Base-by-base conservation (phyloP, 2,113 vertebrate species). In the Notothenia coriiceps region DNA sequence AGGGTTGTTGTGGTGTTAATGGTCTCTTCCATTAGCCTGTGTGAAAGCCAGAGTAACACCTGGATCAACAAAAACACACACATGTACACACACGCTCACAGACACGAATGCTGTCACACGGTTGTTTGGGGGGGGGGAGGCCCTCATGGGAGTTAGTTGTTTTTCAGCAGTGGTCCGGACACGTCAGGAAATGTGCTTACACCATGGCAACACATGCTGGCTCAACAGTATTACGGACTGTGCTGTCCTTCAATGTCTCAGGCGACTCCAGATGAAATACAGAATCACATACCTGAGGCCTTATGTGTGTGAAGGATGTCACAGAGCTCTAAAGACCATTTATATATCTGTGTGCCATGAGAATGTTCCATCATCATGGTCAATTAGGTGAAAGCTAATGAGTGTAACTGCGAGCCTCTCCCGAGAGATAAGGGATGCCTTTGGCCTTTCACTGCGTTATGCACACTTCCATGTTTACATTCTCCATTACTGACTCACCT, bases 141-240 rank as follows among this genome's bases (percentile, higher is more conserved):
- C 47, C 63, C 92, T 85, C 89, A 74, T 77, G 89, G 91, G 92
- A 89, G 71, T 72, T 62, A 4, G 88, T 83, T 92, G 88, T 92
- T 92, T 94, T 91, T 85, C 90, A 88, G 69, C 77, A 87, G 84
- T 86, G 90, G 90, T 82, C 83, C 75, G 74, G 83, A 79, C 82
- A 65, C 40, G 74, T 91, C 86, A 90, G 89, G 86, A 93, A 93
- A 91, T 91, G 83, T 94, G 92, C 92, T 92, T 89, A 93, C 89
- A 85, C 86, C 74, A 83, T 71, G 74, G 86, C 63, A 81, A 86
- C 84, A 82, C 74, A 77, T 93, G 90, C 92, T 92, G 89, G 83
- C 90, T 92, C 92, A 81, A 91, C 92, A 92, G 77, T 86, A 89
- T 91, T 85, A 82, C n/a, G 13, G 70, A 57, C 70, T 15, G 35